Evolutionary conservation across 2,797 vertebrate genomes (phyloP), one percentile per base, ranked within the genome.

Genomic region (Microchirus variegatus): DNA sequence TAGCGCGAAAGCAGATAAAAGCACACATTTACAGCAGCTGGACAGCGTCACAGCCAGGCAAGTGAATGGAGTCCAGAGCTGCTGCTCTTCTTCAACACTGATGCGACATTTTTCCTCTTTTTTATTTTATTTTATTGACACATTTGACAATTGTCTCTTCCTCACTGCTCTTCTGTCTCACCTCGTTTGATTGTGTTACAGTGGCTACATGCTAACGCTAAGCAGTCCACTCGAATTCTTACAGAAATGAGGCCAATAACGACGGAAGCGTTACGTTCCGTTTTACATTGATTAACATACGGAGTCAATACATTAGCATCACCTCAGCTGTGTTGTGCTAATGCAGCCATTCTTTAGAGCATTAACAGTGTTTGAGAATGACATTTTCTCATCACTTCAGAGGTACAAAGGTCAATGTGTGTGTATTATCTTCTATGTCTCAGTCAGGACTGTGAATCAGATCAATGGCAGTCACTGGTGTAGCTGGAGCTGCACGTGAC

Each of bases 41-140:
- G 9, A 12, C 11, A 22, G 42, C 18, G 0, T 10, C 16, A 22
- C 10, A 13, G 49, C 4, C 40, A 56, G 51, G 45, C 56, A 10
- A 3, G 13, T 67, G 64, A 14, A 72, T 43, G 78, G 22, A 42
- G 48, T 52, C 63, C 44, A 73, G 16, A 84, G 75, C 58, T 44
- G 70, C 60, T 47, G 67, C 51, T 77, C 15, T 15, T 47, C 31
- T 60, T 8, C 13, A 8, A 47, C 72, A 44, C 13, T 53, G 76
- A 80, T 87, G 87, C 87, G 85, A 84, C 85, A 86, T 9, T 55
- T 52, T 65, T 22, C 31, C 54, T 51, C 10, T 10, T 36, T 44
- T 4, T 9, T 1, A 11, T 1, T n/a, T n/a, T n/a, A n/a, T n/a
- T n/a, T n/a, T n/a, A n/a, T n/a, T n/a, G n/a, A n/a, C n/a, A n/a